Conservation (phyloP, 2,113 vertebrate genomes). For the Okapia johnstoni region DNA sequence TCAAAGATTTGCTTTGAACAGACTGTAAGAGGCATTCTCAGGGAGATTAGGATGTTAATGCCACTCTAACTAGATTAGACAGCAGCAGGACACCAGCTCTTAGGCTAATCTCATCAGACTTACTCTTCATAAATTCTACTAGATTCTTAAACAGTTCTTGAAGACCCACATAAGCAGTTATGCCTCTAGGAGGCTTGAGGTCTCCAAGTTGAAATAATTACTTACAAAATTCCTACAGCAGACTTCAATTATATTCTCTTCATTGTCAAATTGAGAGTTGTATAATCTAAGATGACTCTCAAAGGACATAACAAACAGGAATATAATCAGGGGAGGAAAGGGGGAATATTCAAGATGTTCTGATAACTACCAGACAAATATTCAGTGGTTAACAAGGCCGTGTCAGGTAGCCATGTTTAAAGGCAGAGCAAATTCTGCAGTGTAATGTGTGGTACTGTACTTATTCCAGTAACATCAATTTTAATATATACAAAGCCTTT, state of each 20-base stretch:
- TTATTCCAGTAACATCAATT: slow-evolving; percentile 60
- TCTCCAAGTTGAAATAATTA: slow-evolving; percentile 34
- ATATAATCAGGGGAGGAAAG: background rate
- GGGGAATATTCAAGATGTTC: background rate
- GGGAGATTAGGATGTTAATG: slow-evolving; percentile 40
- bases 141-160: slow-evolving; percentile 7
- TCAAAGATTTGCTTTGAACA: background rate
- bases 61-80: slow-evolving; percentile 35
- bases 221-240: background rate
- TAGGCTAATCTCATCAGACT: slow-evolving; percentile 47
- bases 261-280: slow-evolving; percentile 14
- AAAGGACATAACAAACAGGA: slow-evolving; percentile 15
- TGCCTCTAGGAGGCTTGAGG: background rate
- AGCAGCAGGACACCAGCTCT: slow-evolving; percentile 31
- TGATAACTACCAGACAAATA: slow-evolving; percentile 22
- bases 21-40: slow-evolving; percentile 41
- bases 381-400: slow-evolving; percentile 32
- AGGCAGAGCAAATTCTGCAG: slow-evolving; percentile 12
- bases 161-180: slow-evolving; percentile 5
- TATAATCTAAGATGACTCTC: slow-evolving; percentile 46
- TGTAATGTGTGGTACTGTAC: background rate
- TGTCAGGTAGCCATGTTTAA: slow-evolving; percentile 56
- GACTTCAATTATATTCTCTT: background rate
- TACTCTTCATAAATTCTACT: background rate
- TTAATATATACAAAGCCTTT: slow-evolving; percentile 88